These are phyloP conservation scores for Puntigrus tetrazona DNA, from an alignment of 2,113 vertebrate species.

Conservation along the genomic window DNA sequence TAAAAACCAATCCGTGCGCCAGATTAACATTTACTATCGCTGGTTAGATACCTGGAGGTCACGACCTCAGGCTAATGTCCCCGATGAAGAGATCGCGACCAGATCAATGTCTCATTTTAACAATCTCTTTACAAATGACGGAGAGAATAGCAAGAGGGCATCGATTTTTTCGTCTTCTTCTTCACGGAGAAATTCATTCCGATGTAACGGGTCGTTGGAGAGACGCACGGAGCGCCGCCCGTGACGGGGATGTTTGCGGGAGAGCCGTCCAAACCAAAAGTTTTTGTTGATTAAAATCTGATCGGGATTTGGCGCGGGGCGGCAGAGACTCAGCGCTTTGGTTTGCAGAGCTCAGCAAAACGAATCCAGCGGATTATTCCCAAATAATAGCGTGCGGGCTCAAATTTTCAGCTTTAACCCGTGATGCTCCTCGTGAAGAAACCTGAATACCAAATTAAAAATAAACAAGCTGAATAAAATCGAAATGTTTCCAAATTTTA, in stretches of 20 bases:
- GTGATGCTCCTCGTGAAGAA: background rate
- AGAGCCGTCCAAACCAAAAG: slow-evolving; percentile 10
- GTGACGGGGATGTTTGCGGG: background rate
- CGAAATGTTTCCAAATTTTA: no score
- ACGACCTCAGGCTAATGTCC: background rate
- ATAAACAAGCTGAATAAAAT: no score
- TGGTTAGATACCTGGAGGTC: background rate
- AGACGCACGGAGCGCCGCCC: background rate
- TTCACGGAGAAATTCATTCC: background rate
- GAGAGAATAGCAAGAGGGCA: background rate
- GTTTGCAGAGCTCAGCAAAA: slow-evolving; percentile 41
- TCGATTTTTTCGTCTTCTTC: background rate
- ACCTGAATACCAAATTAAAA: no score
- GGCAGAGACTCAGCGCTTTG: slow-evolving; percentile 4
- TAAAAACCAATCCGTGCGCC: background rate
- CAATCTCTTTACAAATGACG: background rate
- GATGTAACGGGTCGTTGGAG: slow-evolving; percentile 26
- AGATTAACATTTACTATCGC: background rate
- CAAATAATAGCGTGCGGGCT: background rate
- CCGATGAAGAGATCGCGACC: background rate
- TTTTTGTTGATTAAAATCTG: slow-evolving; percentile 41
- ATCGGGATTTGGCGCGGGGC: slow-evolving; percentile 23
- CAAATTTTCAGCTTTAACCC: background rate
- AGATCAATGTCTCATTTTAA: slow-evolving; percentile 10
- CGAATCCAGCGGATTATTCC: background rate